Base-by-base conservation (phyloP, 2,113 vertebrate species). In the Tautogolabrus adspersus region DNA sequence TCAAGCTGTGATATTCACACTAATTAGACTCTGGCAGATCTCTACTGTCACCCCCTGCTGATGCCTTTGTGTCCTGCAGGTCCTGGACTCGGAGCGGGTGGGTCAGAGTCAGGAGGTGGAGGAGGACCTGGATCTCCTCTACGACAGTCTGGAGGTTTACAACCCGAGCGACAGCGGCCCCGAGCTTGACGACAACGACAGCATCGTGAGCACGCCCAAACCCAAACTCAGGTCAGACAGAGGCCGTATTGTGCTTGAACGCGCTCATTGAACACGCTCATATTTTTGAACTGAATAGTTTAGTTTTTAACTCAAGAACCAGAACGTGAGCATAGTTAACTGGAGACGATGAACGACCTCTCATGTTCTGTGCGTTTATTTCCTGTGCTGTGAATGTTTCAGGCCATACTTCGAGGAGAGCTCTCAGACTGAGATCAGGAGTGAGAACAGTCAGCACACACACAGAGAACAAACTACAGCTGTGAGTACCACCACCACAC, bases 91-190 rank as follows among this genome's bases (percentile, higher is more conserved):
- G 0, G 93, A 93, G 72, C 91, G 85, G 0, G 89, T 91, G 75
- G 86, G 79, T 49, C 91, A 80, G 77, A 79, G 66, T 23, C 93
- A 87, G 81, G 93, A 91, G 74, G 89, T 70, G 0, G 88, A 93
- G 66, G 92, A 93, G 57, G 91, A 93, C 63, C 82, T 94, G 81
- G 93, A 94, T 61, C 85, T 92, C 23, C 87, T 94, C 1, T 94
- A 94, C 1, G 90, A 93, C 82, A 93, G 92, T 49, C 84, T 94
- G 82, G 93, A 94, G 68, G 69, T 88, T 5, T 92, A 89, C 79
- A 92, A 93, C 74, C 89, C 57, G 10, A 93, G 93, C 8, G 93
- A 94, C 88, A 94, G 93, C n/a, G 88, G 91, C 11, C 89, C 91
- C 0, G 93, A 94, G 68, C 77, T 92, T 82, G 93, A 93, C 10